Evolutionary conservation across 2,797 vertebrate species (phyloP).

Genomic region (Podarcis lilfordi): DNA sequence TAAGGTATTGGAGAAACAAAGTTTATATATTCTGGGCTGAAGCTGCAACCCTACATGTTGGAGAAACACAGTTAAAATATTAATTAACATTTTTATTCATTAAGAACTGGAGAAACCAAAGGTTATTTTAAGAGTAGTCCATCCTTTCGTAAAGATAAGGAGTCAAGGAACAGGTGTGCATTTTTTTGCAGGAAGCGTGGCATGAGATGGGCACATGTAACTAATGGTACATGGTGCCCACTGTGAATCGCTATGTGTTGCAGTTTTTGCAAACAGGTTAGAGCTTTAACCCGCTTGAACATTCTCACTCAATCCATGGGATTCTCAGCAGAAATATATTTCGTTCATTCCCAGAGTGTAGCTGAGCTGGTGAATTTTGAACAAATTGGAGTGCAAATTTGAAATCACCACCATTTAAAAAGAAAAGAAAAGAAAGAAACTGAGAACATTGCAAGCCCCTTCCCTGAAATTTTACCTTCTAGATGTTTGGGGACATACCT

Average conservation of each 20-base stretch:
- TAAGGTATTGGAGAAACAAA: neutral
- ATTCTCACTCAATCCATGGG: too few species aligned
- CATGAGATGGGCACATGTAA: neutral
- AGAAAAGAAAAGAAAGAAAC: too few species aligned
- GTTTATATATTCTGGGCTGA: neutral
- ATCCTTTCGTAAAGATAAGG: neutral
- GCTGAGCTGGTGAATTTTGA: neutral
- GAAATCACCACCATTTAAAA: too few species aligned
- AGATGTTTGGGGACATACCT: neutral
- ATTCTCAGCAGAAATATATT: neutral
- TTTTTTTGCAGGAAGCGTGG: neutral
- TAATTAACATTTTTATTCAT: neutral
- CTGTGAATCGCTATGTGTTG: neutral
- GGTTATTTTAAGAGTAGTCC: neutral
- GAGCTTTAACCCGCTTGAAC: neutral
- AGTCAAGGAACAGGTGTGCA: neutral
- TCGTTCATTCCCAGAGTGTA: neutral
- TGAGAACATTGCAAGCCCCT: too few species aligned
- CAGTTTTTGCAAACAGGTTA: neutral
- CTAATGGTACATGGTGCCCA: neutral
- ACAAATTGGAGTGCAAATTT: neutral
- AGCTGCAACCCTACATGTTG: too few species aligned
- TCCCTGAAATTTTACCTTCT: neutral
- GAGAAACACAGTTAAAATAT: neutral
- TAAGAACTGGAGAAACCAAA: neutral